Evolutionary conservation across 2,888 invertebrate species (phyloP).

Genomic region (Pollenia labialis): DNA sequence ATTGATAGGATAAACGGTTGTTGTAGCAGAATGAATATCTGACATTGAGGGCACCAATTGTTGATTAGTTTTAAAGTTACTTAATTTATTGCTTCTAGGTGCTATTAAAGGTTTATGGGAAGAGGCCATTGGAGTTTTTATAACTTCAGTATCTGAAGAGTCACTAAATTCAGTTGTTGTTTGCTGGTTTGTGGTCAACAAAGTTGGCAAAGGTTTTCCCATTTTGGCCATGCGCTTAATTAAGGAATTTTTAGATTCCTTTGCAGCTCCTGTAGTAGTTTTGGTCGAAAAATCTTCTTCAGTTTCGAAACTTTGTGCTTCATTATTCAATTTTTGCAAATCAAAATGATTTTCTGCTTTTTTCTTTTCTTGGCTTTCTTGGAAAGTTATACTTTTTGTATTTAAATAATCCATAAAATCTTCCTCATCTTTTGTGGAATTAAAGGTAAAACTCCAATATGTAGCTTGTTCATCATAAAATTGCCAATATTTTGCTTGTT

Average conservation of each 20-base stretch:
- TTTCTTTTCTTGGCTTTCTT: slow-evolving; percentile 40
- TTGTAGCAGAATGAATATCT: slow-evolving; percentile 21
- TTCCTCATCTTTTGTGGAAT: slow-evolving; percentile 65
- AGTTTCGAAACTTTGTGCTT: neutral
- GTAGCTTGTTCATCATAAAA: slow-evolving; percentile 85
- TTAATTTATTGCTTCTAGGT: slow-evolving; percentile 70
- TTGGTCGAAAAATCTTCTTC: neutral
- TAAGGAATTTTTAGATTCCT: slow-evolving; percentile 68
- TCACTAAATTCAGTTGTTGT: slow-evolving; percentile 83
- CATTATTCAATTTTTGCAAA: neutral
- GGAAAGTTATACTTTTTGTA: slow-evolving; percentile 53
- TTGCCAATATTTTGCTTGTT: slow-evolving; percentile 76
- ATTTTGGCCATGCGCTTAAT: slow-evolving; percentile 86
- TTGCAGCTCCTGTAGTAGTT: neutral
- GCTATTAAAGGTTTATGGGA: slow-evolving; percentile 68
- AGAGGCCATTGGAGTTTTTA: slow-evolving; percentile 64
- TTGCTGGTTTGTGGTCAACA: slow-evolving; percentile 69
- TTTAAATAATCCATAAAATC: slow-evolving; percentile 70
- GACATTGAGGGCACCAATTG: slow-evolving; percentile 61
- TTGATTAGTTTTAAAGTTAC: slow-evolving; percentile 75
- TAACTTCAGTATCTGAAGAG: slow-evolving; percentile 84
- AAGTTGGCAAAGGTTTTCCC: slow-evolving; percentile 84
- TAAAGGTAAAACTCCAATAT: slow-evolving; percentile 86
- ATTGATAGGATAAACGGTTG: slow-evolving; percentile 57
- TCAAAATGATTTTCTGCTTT: neutral